A percentile compares a stretch with the other conserved stretches of the same genome.
Evolutionary conservation across 1,140 invertebrate genomes (phyloP).

Genomic region (Zaprionus camerounensis): DNA sequence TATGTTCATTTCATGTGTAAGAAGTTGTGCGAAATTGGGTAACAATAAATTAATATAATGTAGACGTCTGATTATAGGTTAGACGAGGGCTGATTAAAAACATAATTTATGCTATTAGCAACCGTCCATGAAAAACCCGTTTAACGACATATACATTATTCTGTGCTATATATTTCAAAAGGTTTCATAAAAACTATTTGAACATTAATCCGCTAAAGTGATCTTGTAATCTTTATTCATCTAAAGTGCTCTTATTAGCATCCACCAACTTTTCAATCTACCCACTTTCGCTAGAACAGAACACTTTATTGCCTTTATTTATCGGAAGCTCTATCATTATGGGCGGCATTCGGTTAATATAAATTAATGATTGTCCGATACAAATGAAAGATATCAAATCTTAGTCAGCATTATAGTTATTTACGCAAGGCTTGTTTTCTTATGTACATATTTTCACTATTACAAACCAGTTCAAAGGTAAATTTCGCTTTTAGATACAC

Average conservation of each 20-base stretch:
- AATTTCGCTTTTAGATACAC: conserved; percentile 2
- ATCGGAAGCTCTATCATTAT: conserved; percentile 36
- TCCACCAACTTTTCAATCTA: not conserved
- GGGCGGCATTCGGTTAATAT: conserved; percentile 33
- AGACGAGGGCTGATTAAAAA: conserved; percentile 19
- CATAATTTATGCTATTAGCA: not conserved
- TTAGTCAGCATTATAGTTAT: conserved; percentile 22
- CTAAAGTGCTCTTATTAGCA: not conserved
- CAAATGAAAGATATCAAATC: conserved; percentile 24
- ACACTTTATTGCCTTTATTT: conserved; percentile 26
- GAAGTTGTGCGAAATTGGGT: conserved; percentile 9
- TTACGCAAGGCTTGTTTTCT: not conserved
- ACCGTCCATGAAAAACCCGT: not conserved
- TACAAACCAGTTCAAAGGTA: conserved; percentile 6
- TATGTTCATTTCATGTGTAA: conserved; percentile 28
- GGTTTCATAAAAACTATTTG: too few species aligned
- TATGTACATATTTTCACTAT: not conserved
- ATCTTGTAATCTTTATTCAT: not conserved
- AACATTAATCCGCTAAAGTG: not conserved
- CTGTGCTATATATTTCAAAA: not conserved
- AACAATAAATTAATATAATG: conserved; percentile 40
- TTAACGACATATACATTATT: not conserved
- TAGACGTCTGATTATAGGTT: conserved; percentile 21
- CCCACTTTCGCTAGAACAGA: conserved; percentile 7
- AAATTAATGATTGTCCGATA: conserved; percentile 34